Percentiles rank a stretch among this genome's conserved stretches.
Evolutionary conservation across 1,140 invertebrate species (phyloP).

Genomic region (Drosophila azteca): DNA sequence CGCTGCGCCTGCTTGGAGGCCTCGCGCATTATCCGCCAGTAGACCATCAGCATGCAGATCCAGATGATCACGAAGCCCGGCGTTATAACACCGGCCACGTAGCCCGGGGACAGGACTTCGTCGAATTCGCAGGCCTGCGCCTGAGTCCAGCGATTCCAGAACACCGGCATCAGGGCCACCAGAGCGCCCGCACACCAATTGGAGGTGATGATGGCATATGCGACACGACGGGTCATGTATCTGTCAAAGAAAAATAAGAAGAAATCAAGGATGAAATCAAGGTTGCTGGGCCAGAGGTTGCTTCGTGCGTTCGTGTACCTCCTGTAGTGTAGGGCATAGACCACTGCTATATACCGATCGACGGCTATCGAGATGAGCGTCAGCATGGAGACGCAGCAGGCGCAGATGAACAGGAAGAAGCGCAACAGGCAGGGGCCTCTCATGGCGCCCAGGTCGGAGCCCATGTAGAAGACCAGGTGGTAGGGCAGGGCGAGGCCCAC

Average conservation of each 20-base stretch:
- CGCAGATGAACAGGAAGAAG: constrained; percentile 89
- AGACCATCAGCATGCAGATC: constrained; percentile 89
- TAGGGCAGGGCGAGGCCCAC: constrained; percentile 90
- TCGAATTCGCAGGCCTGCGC: constrained; percentile 85
- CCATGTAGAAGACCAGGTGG: constrained; percentile 89
- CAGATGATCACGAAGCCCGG: constrained; percentile 89
- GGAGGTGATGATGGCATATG: constrained; percentile 85
- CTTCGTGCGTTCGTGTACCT: constrained; percentile 73
- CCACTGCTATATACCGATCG: constrained; percentile 92
- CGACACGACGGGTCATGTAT: constrained; percentile 86
- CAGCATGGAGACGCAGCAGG: constrained; percentile 90
- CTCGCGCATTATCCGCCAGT: constrained; percentile 90
- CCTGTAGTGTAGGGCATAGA: constrained; percentile 91
- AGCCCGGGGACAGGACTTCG: constrained; percentile 83
- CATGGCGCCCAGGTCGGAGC: constrained; percentile 85
- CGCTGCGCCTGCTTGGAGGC: constrained; percentile 88
- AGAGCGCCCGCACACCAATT: constrained; percentile 87
- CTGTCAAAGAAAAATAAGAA: constrained; percentile 3
- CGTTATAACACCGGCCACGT: constrained; percentile 87
- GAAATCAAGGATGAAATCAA: too few species aligned
- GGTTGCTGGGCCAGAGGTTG: background rate
- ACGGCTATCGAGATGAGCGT: constrained; percentile 93
- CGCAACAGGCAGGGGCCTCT: constrained; percentile 87
- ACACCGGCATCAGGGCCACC: constrained; percentile 87
- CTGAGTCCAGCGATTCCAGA: constrained; percentile 89